phyloP scores from a whole-genome alignment of 2,888 invertebrate genomes.

The Sesia bembeciformis region DNA sequence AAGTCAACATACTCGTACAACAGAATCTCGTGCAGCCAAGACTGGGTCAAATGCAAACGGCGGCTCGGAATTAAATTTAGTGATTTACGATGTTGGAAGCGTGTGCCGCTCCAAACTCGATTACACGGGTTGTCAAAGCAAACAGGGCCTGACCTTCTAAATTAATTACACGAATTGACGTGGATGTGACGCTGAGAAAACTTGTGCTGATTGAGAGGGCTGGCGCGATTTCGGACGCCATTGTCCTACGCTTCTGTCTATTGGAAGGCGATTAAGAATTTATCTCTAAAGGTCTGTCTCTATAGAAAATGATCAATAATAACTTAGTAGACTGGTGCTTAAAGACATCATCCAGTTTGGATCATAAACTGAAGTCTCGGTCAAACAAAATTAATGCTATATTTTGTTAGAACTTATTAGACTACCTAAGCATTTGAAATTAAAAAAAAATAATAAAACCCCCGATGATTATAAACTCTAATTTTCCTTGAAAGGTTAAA shows the following conservation, averaged over 20 bases:
- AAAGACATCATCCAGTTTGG: no score
- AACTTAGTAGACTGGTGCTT: no score
- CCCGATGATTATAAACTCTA: no score
- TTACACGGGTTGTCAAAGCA: slow-evolving; percentile 41
- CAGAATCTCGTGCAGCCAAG: slow-evolving; percentile 1
- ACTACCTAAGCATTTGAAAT: no score
- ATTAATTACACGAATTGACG: slow-evolving; percentile 38
- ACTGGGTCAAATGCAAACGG: slow-evolving; percentile 27
- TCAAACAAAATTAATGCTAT: no score
- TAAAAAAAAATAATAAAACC: no score
- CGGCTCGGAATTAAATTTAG: slow-evolving; percentile 39
- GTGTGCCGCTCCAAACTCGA: slow-evolving; percentile 26
- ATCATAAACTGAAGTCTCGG: no score
- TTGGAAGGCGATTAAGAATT: no score
- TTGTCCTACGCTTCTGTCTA: background rate
- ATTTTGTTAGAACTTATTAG: no score
- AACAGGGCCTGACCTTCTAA: slow-evolving; percentile 30
- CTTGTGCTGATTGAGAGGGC: slow-evolving; percentile 9
- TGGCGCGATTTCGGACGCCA: slow-evolving; percentile 11
- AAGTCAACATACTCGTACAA: background rate
- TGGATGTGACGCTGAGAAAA: slow-evolving; percentile 21
- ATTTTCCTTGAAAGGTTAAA: no score
- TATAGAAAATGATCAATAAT: no score
- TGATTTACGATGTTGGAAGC: slow-evolving; percentile 27
- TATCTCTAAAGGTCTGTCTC: no score